Base-by-base conservation (phyloP, 2,888 invertebrate species). In the Agrilus biguttatus region DNA sequence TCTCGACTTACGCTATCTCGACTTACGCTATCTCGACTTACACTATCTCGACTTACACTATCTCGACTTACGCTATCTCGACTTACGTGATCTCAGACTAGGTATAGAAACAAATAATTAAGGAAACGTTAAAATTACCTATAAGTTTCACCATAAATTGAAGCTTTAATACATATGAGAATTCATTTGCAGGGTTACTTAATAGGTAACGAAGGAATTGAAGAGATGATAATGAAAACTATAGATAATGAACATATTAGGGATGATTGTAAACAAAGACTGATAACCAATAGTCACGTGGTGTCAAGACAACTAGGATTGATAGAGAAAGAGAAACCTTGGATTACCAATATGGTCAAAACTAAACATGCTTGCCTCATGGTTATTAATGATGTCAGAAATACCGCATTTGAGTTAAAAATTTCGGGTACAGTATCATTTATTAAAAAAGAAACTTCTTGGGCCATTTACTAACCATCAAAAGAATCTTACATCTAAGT, bases 321-420 rank as follows among this genome's bases (percentile, higher is more conserved):
- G 14, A 58, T 78, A 1, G 76, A 77, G 51, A 66, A 73, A 1
- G 70, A 75, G 41, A 62, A 73, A 3, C 75, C 74, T 0, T 73
- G 73, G 69, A 75, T 78, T 0, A 77, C 77, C 1, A 72, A 77
- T 40, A 76, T 77, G 0, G 76, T 78, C 40, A 79, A 79, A 58
- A 77, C 78, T 0, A 62, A 73, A 5, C 78, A 78, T 51, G 77
- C 78, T 0, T 73, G 74, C 37, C 69, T 77, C 0, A 70, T 73
- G 12, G 74, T 77, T 0, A 63, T 79, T 1, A 77, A 77, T 48
- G 72, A 72, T 62, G 63, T 77, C 52, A 49, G 71, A 13, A 74
- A 75, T 36, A 69, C 73, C 10, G 65, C 75, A 52, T 66, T 70
- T 47, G 64, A 67, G 39, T 57, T 78, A 14, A 72, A 74, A 46